These are phyloP conservation scores for Petaurus breviceps DNA, from an alignment of 2,113 vertebrate species.

Conservation along the genomic window DNA sequence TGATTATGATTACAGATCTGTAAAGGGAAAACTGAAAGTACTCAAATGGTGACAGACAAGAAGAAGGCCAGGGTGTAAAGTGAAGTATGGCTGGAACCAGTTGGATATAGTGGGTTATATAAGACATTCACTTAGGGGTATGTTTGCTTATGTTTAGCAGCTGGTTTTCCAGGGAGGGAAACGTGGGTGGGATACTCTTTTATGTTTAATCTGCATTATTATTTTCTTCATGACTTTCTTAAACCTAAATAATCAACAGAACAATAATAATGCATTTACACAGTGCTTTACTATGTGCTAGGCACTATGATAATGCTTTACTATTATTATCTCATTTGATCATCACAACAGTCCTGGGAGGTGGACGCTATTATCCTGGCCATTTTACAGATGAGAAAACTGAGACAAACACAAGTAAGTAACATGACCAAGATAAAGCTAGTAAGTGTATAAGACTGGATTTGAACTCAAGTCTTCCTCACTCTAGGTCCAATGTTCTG, in stretches of 20 bases:
- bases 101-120: too few relatives aligned
- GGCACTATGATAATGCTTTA: neutral
- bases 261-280: neutral
- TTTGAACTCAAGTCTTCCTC: neutral
- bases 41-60: too few relatives aligned
- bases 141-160: too few relatives aligned
- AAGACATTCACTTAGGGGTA: too few relatives aligned
- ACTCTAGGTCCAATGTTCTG: neutral
- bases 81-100: too few relatives aligned
- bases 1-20: too few relatives aligned
- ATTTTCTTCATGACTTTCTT: neutral
- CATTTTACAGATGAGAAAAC: neutral
- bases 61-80: too few relatives aligned
- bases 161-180: too few relatives aligned
- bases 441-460: neutral
- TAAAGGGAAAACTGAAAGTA: too few relatives aligned
- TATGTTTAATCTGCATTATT: too few relatives aligned
- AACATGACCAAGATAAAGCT: neutral
- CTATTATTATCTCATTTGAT: neutral
- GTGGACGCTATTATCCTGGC: neutral
- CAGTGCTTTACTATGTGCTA: neutral
- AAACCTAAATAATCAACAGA: neutral
- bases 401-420: neutral
- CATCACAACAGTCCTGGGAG: neutral
- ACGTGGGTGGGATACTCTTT: too few relatives aligned